Evolutionary conservation across 2,888 invertebrate genomes (phyloP).

Genomic region (Drosophila macrothrix): DNA sequence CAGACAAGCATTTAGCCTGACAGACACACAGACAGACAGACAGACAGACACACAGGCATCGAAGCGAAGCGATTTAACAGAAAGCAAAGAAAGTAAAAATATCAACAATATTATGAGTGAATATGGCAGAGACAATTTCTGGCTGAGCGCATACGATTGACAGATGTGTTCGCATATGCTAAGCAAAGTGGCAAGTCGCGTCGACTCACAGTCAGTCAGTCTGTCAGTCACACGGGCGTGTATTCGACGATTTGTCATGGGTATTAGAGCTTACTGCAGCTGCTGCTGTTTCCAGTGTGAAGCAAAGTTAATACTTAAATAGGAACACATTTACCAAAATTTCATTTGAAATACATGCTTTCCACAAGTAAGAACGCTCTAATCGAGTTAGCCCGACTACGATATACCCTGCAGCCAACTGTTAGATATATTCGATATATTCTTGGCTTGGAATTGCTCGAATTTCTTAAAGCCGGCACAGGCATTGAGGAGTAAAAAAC

Average conservation of each 20-base stretch:
- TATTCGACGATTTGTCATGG: not conserved
- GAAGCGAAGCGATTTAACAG: slow-evolving; percentile 3
- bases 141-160: slow-evolving; percentile 33
- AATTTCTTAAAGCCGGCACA: no score
- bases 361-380: not conserved
- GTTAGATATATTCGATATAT: not conserved
- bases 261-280: not conserved
- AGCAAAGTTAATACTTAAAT: not conserved
- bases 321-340: not conserved
- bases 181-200: not conserved
- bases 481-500: no score
- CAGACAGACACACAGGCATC: not conserved
- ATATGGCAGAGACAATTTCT: slow-evolving; percentile 27
- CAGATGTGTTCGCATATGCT: slow-evolving; percentile 19
- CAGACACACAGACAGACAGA: not conserved
- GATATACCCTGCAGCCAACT: not conserved
- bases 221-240: not conserved
- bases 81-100: slow-evolving; percentile 4
- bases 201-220: not conserved
- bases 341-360: not conserved
- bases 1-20: not conserved
- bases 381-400: not conserved
- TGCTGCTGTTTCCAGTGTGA: not conserved
- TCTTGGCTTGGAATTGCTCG: not conserved
- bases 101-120: slow-evolving; percentile 38